Evolutionary conservation across 2,113 vertebrate species (phyloP).

Genomic region (Notarius quadriscutis): DNA sequence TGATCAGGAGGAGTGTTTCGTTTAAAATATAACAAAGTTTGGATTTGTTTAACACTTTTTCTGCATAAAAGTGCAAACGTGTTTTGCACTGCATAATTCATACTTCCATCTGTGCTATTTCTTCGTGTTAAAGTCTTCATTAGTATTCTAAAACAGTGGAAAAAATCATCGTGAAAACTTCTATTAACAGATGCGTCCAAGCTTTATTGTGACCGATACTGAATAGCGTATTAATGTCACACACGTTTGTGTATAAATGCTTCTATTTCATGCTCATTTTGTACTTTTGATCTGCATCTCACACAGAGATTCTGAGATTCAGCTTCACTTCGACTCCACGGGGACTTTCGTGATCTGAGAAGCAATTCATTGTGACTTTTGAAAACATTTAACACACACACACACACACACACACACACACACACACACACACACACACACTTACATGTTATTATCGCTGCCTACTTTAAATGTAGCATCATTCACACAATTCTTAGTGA

Average conservation of each 20-base stretch:
- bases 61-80: neutral
- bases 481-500: neutral
- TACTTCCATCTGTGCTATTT: neutral
- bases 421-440: neutral
- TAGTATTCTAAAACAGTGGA: too few species aligned
- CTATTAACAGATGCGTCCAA: too few species aligned
- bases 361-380: too few species aligned
- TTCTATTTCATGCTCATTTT: too few species aligned
- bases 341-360: neutral
- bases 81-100: neutral
- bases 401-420: neutral
- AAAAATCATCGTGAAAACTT: too few species aligned
- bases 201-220: too few species aligned
- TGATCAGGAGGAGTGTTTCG: neutral
- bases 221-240: too few species aligned
- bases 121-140: neutral
- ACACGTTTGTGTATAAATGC: neutral
- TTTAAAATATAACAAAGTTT: neutral
- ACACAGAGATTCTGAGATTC: too few species aligned
- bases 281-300: too few species aligned
- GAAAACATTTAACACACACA: neutral
- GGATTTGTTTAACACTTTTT: slow-evolving; percentile 2
- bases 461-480: neutral
- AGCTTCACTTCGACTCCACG: neutral
- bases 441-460: neutral